Evolutionary conservation across 35 echinoderm and acorn worm genomes (phyloP).

Genomic region (Amphiura filiformis): DNA sequence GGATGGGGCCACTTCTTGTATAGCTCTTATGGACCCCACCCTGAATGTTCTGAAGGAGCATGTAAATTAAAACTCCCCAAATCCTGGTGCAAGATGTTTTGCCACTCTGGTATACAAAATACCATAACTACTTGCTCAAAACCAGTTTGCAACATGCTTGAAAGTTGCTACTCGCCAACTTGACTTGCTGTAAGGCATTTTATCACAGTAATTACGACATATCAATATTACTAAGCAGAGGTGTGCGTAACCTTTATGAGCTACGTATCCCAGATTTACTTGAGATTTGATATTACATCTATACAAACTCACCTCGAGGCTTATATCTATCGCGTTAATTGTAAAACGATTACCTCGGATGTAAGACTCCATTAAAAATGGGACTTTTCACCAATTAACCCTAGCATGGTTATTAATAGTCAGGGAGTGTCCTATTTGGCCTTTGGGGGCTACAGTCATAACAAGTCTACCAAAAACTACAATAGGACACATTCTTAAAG

Average conservation of each 20-base stretch:
- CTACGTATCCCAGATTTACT: not conserved
- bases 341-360: not conserved
- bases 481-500: not conserved
- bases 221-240: not conserved
- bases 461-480: not conserved
- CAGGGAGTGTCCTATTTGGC: not conserved
- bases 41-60: too few relatives aligned
- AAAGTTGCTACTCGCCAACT: too few relatives aligned
- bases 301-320: not conserved
- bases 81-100: too few relatives aligned
- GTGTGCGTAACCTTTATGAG: not conserved
- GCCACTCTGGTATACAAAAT: too few relatives aligned
- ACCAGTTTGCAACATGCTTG: too few relatives aligned
- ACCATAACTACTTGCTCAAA: too few relatives aligned
- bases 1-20: too few relatives aligned
- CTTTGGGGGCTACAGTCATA: not conserved
- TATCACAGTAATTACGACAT: not conserved
- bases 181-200: not conserved
- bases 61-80: too few relatives aligned
- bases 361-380: not conserved
- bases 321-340: not conserved
- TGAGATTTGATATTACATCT: conserved; percentile 9
- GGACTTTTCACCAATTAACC: not conserved
- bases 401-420: not conserved
- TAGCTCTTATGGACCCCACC: too few relatives aligned